Evolutionary conservation across 1,140 invertebrate species (phyloP).

Genomic region (Trachymyrmex septentrionalis): DNA sequence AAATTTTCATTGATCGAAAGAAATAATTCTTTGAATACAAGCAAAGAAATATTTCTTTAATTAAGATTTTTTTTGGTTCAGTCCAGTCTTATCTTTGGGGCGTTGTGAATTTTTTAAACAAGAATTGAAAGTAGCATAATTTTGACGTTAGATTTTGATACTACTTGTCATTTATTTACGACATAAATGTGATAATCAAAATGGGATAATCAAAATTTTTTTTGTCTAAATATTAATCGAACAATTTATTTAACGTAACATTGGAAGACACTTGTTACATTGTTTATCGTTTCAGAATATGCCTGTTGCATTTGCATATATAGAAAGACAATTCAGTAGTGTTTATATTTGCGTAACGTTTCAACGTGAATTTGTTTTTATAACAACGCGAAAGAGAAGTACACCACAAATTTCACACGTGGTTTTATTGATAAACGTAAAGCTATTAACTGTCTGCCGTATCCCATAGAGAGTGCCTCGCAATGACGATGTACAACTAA

Average conservation of each 20-base stretch:
- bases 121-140: not conserved
- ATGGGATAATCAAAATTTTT: too few relatives aligned
- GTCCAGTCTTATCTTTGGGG: not conserved
- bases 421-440: conserved; percentile 29
- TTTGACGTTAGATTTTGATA: not conserved
- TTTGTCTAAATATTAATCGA: conserved; percentile 8
- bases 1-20: too few relatives aligned
- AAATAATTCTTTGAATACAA: too few relatives aligned
- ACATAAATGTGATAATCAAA: not conserved
- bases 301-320: not conserved
- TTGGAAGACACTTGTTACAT: not conserved
- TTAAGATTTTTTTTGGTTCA: too few relatives aligned
- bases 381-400: conserved; percentile 6
- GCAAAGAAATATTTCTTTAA: too few relatives aligned
- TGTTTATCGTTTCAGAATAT: not conserved
- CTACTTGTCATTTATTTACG: not conserved
- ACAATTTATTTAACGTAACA: not conserved
- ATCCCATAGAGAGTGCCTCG: not conserved
- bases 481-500: not conserved
- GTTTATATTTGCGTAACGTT: conserved; percentile 3
- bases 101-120: not conserved
- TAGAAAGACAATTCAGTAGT: not conserved
- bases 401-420: not conserved
- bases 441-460: conserved; percentile 4
- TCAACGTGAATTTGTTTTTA: not conserved